Percentiles rank a stretch among this genome's conserved stretches.
These are phyloP conservation scores for Gambusia holbrooki DNA, from an alignment of 2,113 vertebrate species.

Conservation along the genomic window DNA sequence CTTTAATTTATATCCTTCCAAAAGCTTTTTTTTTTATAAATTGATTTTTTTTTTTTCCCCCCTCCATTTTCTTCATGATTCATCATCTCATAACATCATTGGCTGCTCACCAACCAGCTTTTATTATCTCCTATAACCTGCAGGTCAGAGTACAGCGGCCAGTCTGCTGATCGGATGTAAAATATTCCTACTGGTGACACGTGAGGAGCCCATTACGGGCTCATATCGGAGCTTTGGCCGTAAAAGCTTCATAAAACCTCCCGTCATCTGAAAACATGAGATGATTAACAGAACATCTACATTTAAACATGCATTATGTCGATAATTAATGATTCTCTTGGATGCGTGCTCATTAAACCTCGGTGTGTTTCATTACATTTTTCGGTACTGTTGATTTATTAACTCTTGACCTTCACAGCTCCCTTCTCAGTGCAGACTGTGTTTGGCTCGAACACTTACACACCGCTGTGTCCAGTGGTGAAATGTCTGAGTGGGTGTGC, in stretches of 20 bases:
- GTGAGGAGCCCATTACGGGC: not conserved
- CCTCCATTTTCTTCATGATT: slow-evolving; percentile 20
- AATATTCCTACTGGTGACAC: not conserved
- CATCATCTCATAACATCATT: slow-evolving; percentile 37
- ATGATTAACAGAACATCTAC: not conserved
- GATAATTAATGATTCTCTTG: slow-evolving; percentile 5
- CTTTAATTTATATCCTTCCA: not conserved
- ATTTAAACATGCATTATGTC: slow-evolving; percentile 6
- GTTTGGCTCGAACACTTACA: slow-evolving; percentile 21
- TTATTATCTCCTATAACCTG: slow-evolving; percentile 15
- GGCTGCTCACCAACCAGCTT: slow-evolving; percentile 10
- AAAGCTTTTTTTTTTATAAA: not conserved
- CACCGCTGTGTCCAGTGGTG: slow-evolving; percentile 6
- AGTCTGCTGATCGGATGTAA: not conserved
- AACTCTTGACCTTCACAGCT: slow-evolving; percentile 11
- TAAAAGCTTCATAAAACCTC: not conserved
- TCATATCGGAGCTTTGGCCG: not conserved
- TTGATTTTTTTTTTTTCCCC: not conserved
- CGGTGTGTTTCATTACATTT: slow-evolving; percentile 4
- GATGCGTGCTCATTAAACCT: not conserved
- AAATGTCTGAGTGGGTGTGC: slow-evolving; percentile 36
- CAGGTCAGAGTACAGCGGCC: not conserved
- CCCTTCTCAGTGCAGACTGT: not conserved
- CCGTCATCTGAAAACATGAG: not conserved
- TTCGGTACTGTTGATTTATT: not conserved